Evolutionary conservation across 2,888 invertebrate species (phyloP), one percentile per base, ranked within the genome.

Genomic region (Stenolophus ochropezus): DNA sequence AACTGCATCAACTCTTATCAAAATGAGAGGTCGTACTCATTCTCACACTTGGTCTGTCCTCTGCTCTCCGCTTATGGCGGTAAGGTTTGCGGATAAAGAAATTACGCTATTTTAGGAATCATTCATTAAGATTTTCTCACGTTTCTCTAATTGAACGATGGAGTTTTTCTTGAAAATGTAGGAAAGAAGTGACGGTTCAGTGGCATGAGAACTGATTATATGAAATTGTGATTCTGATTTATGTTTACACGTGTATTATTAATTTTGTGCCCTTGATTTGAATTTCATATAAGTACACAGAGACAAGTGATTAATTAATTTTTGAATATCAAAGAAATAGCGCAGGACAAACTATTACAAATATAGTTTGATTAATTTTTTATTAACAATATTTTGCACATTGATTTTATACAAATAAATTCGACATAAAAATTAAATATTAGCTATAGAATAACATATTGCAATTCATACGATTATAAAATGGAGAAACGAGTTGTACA

Each of bases 41-140:
- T 69, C 65, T 69, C 65, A 69, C 33, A 69, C 65, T 69, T 18
- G 33, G 6, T 16, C 18, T 69, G 65, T 69, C 65, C 65, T 69
- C 27, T 33, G 8, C 61, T 65, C 16, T 18, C 61, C 61, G 27
- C 33, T 69, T 69, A 69, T 33, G 65, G 65, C 65, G 16, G 33
- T 23, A 69, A 69, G 33, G 65, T 33, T 69, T 18, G 1, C 33
- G 42, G 20, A 69, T 69, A 18, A 69, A 69, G 65, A 33, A 69
- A 69, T 69, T 69, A 69, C 23, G 33, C 33, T 69, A 8, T 21
- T 69, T 69, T 33, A 69, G 33, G 33, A 69, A 69, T 14, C 8
- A 1, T 0, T 42, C 65, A 20, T 69, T 69, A 33, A 0, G 65
- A 33, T 27, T 69, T 69, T 69, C 65, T 69, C 65, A 69, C 65